These are phyloP conservation scores for Heliocidaris tuberculata DNA, from an alignment of 35 echinoderm and acorn worm genomes.

Conservation along the genomic window DNA sequence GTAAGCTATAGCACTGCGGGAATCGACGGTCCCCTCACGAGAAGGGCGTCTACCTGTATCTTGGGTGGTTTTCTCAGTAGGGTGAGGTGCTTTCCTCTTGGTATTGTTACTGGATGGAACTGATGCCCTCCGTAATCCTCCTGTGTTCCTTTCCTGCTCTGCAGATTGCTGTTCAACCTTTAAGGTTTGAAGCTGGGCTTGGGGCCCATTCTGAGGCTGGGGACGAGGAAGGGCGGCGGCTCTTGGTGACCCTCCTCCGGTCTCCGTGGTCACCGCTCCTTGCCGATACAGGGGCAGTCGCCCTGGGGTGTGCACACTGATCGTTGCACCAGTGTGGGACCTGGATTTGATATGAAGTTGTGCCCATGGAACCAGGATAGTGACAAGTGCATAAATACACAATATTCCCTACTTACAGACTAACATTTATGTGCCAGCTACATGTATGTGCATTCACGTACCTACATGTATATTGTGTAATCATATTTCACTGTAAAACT, in stretches of 20 bases:
- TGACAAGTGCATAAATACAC: neutral
- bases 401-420: neutral
- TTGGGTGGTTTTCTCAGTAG: neutral
- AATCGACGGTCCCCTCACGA: neutral
- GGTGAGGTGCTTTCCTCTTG: neutral
- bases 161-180: neutral
- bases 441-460: too few species aligned
- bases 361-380: neutral
- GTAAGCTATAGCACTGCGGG: neutral
- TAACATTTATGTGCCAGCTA: neutral
- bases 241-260: neutral
- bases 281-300: slow-evolving; percentile 4
- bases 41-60: neutral
- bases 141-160: too few species aligned
- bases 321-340: slow-evolving; percentile 1
- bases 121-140: too few species aligned
- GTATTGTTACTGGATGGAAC: neutral
- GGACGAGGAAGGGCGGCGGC: neutral
- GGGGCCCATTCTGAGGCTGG: neutral
- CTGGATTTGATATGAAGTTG: neutral
- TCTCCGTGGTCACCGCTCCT: neutral
- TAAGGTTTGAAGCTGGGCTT: neutral
- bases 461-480: neutral
- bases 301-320: neutral
- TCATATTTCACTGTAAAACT: too few species aligned